Conservation (phyloP, 53 echinoderm and acorn worm genomes). For the Antedon mediterranea region DNA sequence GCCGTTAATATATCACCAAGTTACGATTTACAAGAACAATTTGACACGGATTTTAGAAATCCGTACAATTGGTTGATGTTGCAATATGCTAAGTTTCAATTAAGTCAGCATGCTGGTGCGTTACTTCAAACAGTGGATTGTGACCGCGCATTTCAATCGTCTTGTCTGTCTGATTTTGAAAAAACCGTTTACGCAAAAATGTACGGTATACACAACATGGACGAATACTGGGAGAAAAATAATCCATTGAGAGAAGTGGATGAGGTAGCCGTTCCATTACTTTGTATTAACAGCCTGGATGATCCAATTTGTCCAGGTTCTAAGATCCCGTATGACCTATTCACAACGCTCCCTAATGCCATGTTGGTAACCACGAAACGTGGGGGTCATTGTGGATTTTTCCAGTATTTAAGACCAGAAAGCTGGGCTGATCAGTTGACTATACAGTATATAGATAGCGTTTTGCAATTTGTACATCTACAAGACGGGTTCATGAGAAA, state of each 20-base stretch:
- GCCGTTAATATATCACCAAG: constrained; percentile 77
- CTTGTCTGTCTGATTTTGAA: constrained; percentile 31
- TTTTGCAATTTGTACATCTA: constrained; percentile 17
- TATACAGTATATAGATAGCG: constrained; percentile 49
- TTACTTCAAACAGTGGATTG: constrained; percentile 35
- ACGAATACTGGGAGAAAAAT: constrained; percentile 72
- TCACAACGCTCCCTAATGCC: constrained; percentile 68
- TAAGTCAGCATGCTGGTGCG: constrained; percentile 33
- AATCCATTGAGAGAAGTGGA: constrained; percentile 69
- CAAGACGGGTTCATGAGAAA: not conserved
- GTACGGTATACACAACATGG: constrained; percentile 30
- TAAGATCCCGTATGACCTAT: constrained; percentile 63
- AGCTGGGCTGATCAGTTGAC: constrained; percentile 49
- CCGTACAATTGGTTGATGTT: constrained; percentile 60
- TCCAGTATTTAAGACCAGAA: constrained; percentile 27
- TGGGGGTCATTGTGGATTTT: constrained; percentile 76
- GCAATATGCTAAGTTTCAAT: constrained; percentile 47
- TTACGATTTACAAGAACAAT: constrained; percentile 35
- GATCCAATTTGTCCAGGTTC: constrained; percentile 48
- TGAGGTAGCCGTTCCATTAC: constrained; percentile 69
- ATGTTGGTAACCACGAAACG: constrained; percentile 57
- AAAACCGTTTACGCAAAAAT: constrained; percentile 35
- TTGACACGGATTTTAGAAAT: not conserved
- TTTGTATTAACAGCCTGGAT: constrained; percentile 70
- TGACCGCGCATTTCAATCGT: constrained; percentile 40